phyloP scores from a whole-genome alignment of 1,140 invertebrate species.

The Hylaeus anthracinus region DNA sequence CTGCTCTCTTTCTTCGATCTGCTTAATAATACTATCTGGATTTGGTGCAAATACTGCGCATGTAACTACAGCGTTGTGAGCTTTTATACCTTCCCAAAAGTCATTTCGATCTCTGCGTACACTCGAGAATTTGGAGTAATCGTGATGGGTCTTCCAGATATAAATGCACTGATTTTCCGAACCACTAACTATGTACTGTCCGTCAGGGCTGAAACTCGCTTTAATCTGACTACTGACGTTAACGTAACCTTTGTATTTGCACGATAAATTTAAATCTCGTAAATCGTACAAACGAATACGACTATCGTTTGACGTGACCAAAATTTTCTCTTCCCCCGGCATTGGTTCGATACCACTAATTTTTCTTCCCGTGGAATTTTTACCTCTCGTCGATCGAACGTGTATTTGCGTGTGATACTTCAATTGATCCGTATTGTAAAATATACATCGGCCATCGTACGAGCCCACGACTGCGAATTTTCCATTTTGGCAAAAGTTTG shows the following conservation, averaged over 20 bases:
- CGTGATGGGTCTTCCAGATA: conserved; percentile 98
- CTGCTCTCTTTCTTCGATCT: conserved; percentile 85
- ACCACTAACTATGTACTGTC: conserved; percentile 97
- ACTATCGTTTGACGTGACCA: conserved; percentile 99
- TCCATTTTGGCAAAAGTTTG: conserved; percentile 98
- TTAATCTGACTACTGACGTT: conserved; percentile 99
- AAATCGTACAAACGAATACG: conserved; percentile 97
- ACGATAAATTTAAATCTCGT: conserved; percentile 96
- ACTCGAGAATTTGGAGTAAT: conserved; percentile 97
- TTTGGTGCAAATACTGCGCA: conserved; percentile 98
- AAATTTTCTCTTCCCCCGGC: conserved; percentile 97
- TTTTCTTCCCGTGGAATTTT: conserved; percentile 96
- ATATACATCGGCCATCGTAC: conserved; percentile 98
- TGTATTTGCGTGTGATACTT: conserved; percentile 99
- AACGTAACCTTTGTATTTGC: conserved; percentile 97
- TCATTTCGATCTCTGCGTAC: conserved; percentile 96
- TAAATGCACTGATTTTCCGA: conserved; percentile 99
- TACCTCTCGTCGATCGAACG: conserved; percentile 95
- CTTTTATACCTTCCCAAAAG: conserved; percentile 99
- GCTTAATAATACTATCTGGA: conserved; percentile 93
- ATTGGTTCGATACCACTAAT: conserved; percentile 98
- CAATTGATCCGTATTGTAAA: conserved; percentile 98
- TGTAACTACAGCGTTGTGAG: conserved; percentile 97
- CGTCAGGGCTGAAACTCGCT: conserved; percentile 97
- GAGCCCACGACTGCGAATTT: conserved; percentile 99